Conservation (phyloP, 2,888 invertebrate genomes). For the Drosophila leonis region DNA sequence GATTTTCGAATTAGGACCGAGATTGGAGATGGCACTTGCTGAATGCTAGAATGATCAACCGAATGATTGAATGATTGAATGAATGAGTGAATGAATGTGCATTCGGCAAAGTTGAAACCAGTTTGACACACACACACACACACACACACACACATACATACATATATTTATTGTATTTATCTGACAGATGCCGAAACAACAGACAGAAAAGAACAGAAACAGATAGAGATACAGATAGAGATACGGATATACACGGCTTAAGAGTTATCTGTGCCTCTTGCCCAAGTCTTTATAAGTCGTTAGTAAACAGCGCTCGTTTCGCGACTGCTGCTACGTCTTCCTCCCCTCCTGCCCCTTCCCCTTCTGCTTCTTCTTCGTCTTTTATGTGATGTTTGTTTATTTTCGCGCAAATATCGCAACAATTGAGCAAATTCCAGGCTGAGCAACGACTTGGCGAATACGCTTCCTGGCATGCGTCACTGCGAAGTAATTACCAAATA, state of each 20-base stretch:
- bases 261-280: constrained; percentile 10
- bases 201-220: constrained; percentile 3
- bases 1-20: constrained; percentile 53
- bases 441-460: constrained; percentile 10
- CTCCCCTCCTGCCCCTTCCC: neutral
- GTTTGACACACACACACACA: constrained; percentile 6
- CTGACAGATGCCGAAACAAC: constrained; percentile 35
- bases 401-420: constrained; percentile 42
- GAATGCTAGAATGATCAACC: constrained; percentile 6
- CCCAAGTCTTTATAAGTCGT: constrained; percentile 17
- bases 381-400: constrained; percentile 30
- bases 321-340: neutral
- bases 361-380: neutral
- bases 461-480: neutral
- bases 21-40: constrained; percentile 39
- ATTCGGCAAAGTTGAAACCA: constrained; percentile 15
- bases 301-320: constrained; percentile 36
- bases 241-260: constrained; percentile 10
- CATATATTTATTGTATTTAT: constrained; percentile 42
- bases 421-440: constrained; percentile 20
- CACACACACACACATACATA: neutral
- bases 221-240: constrained; percentile 22
- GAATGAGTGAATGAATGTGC: constrained; percentile 17
- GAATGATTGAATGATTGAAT: constrained; percentile 7
- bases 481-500: neutral